A percentile compares a stretch with the other conserved stretches of the same genome.
phyloP scores from a whole-genome alignment of 2,797 vertebrate species.

The Aotus griseimembra region DNA sequence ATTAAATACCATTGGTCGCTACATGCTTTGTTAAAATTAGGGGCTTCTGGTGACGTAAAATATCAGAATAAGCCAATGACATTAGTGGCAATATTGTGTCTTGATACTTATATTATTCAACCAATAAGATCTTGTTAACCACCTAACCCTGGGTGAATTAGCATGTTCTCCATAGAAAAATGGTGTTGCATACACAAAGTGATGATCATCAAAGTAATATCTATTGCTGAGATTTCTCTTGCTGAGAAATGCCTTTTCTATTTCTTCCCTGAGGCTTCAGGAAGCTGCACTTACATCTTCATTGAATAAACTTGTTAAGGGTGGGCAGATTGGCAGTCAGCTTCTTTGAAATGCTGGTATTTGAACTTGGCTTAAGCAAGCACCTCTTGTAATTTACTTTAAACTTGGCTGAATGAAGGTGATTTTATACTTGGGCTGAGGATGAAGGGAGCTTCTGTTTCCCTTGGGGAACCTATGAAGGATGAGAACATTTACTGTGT shows the following conservation, averaged over 20 bases:
- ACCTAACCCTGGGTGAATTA: not conserved
- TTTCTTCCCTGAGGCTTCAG: not conserved
- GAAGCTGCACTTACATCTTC: not conserved
- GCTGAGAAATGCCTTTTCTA: not conserved
- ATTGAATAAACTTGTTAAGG: not conserved
- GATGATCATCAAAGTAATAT: not conserved
- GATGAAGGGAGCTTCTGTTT: constrained; percentile 45
- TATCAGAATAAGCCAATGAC: not conserved
- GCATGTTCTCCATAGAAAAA: not conserved
- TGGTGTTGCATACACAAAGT: not conserved
- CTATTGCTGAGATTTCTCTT: not conserved
- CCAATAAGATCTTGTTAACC: not conserved
- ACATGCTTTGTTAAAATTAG: not conserved
- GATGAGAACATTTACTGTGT: not conserved
- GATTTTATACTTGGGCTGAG: not conserved
- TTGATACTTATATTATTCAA: not conserved
- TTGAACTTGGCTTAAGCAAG: constrained; percentile 17
- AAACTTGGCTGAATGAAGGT: not conserved
- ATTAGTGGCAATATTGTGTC: not conserved
- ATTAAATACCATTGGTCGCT: not conserved
- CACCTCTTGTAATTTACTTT: constrained; percentile 36
- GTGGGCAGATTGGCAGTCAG: not conserved
- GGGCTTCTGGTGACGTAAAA: not conserved
- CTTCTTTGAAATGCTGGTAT: not conserved
- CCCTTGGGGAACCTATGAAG: not conserved